These are phyloP conservation scores for Pantherophis alleghaniensis DNA, from an alignment of 2,797 vertebrate genomes.

Conservation along the genomic window DNA sequence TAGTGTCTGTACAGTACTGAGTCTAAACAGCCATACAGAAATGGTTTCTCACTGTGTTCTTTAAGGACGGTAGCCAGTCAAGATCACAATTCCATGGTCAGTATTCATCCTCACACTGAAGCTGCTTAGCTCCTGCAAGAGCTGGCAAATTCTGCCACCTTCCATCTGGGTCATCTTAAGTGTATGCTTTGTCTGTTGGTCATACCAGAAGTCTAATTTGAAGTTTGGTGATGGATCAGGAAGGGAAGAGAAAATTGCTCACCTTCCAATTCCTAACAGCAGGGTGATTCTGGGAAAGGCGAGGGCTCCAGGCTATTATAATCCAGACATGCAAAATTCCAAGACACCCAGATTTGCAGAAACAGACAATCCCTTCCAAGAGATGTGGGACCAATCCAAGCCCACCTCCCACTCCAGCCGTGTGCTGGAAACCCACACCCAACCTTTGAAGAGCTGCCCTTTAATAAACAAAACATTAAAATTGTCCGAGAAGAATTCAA, in stretches of 20 bases:
- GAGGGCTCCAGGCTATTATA: background rate
- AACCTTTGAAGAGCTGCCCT: slow-evolving; percentile 28
- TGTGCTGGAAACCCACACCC: slow-evolving; percentile 10
- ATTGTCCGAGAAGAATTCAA: slow-evolving; percentile 24
- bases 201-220: background rate
- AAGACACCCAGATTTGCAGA: slow-evolving; percentile 2
- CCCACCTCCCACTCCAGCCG: slow-evolving; percentile 1
- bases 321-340: slow-evolving; percentile 30
- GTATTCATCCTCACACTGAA: background rate
- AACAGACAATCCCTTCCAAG: background rate
- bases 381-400: background rate
- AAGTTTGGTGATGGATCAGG: background rate
- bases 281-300: background rate
- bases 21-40: background rate
- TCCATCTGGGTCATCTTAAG: background rate
- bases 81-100: background rate
- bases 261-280: background rate
- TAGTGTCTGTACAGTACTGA: background rate
- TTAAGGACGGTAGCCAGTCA: background rate
- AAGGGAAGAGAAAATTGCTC: background rate
- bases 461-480: slow-evolving; percentile 34
- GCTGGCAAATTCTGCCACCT: background rate
- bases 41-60: background rate
- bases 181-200: background rate
- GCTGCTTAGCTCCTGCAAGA: background rate